These are phyloP conservation scores for Lumbricus terrestris DNA, from an alignment of 2,888 invertebrate genomes.

Conservation along the genomic window DNA sequence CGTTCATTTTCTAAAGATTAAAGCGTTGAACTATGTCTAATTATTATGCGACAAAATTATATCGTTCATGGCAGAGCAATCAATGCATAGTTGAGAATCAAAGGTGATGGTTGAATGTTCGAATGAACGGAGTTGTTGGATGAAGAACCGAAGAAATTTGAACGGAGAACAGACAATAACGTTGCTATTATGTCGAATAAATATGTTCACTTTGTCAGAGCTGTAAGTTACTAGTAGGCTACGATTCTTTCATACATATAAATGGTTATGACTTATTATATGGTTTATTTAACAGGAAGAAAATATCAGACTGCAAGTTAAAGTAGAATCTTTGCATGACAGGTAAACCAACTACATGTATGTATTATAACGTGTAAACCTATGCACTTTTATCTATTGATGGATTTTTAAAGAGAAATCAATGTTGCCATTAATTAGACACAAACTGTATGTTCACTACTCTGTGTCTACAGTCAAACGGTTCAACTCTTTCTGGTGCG, in stretches of 20 bases:
- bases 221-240: background rate
- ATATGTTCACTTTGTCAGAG: too few species aligned
- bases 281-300: conserved; percentile 10
- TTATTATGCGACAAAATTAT: too few species aligned
- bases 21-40: too few species aligned
- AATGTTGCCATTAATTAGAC: background rate
- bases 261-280: background rate
- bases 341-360: background rate
- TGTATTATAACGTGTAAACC: too few species aligned
- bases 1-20: too few species aligned
- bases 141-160: background rate
- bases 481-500: background rate
- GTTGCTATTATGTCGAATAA: too few species aligned
- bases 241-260: background rate
- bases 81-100: too few species aligned
- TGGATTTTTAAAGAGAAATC: background rate
- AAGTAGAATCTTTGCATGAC: background rate
- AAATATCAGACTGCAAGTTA: conserved; percentile 9
- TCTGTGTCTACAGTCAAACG: background rate
- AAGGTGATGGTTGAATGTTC: too few species aligned
- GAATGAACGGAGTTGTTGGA: background rate
- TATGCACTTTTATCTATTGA: background rate
- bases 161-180: background rate
- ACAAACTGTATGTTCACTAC: background rate
- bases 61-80: too few species aligned